Evolutionary conservation across 2,888 invertebrate genomes (phyloP).

Genomic region (Rotaria socialis): DNA sequence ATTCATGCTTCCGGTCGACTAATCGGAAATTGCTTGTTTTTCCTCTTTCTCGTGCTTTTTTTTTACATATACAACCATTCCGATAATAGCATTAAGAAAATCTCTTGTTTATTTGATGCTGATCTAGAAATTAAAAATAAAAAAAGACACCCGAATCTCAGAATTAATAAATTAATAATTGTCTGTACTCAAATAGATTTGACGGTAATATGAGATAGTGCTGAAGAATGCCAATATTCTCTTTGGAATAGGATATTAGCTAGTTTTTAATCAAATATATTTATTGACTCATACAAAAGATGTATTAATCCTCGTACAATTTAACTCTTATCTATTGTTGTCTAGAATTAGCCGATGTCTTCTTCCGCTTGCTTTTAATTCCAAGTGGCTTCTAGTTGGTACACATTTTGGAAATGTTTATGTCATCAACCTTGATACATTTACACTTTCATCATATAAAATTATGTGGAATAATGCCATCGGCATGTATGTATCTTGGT

Average conservation of each 20-base stretch:
- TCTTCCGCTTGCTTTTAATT: constrained; percentile 81
- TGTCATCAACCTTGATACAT: constrained; percentile 89
- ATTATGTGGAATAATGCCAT: constrained; percentile 99
- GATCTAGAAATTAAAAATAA: not conserved
- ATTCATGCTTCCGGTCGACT: not conserved
- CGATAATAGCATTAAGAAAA: not conserved
- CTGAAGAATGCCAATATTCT: not conserved
- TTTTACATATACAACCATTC: not conserved
- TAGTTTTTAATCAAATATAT: not conserved
- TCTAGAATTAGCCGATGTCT: constrained; percentile 64
- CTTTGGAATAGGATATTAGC: not conserved
- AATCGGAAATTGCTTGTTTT: constrained; percentile 17
- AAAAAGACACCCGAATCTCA: not conserved
- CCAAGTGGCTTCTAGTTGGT: constrained; percentile 96
- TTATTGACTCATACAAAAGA: not conserved
- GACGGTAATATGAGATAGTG: not conserved
- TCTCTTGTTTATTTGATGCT: not conserved
- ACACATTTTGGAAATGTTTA: constrained; percentile 97
- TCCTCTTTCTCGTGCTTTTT: not conserved
- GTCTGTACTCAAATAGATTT: not conserved
- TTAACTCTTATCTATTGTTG: not conserved
- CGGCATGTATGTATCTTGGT: constrained; percentile 72
- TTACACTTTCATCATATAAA: constrained; percentile 90
- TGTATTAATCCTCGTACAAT: not conserved
- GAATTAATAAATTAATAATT: not conserved